These are phyloP conservation scores for Matsumurasca onukii DNA, from an alignment of 1,140 invertebrate species.

Conservation along the genomic window DNA sequence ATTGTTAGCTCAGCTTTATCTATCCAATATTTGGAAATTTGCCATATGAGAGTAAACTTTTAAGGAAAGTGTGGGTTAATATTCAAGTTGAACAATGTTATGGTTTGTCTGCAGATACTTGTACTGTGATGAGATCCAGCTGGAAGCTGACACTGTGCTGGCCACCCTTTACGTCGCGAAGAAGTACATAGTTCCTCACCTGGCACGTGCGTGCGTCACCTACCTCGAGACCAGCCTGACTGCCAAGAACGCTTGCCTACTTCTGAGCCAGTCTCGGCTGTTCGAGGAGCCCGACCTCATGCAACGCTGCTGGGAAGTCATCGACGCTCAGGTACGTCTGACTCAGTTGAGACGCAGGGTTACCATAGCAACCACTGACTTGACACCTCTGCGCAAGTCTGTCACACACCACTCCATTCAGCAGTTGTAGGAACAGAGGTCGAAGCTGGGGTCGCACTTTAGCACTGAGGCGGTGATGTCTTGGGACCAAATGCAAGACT, in stretches of 20 bases:
- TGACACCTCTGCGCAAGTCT: constrained; percentile 10
- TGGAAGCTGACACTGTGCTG: constrained; percentile 88
- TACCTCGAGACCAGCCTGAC: constrained; percentile 90
- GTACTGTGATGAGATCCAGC: constrained; percentile 93
- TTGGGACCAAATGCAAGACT: too few species aligned
- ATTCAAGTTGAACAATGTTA: too few species aligned
- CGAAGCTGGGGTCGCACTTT: too few species aligned
- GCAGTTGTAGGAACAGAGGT: too few species aligned
- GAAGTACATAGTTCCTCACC: constrained; percentile 90
- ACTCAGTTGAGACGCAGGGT: constrained; percentile 18
- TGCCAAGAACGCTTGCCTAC: constrained; percentile 88
- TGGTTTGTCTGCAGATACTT: constrained; percentile 79
- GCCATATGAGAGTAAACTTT: too few species aligned
- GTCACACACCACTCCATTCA: constrained; percentile 27
- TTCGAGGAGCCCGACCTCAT: constrained; percentile 92
- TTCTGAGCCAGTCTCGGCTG: constrained; percentile 85
- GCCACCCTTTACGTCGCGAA: constrained; percentile 90
- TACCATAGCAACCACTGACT: constrained; percentile 20
- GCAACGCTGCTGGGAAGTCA: constrained; percentile 94
- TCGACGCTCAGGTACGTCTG: constrained; percentile 77
- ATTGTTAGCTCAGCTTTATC: too few species aligned
- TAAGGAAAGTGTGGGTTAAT: too few species aligned
- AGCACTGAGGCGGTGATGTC: too few species aligned
- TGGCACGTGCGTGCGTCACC: constrained; percentile 86
- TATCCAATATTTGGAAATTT: too few species aligned